These are phyloP conservation scores for Diplolepis rosae DNA, from an alignment of 2,888 invertebrate genomes.

Conservation along the genomic window DNA sequence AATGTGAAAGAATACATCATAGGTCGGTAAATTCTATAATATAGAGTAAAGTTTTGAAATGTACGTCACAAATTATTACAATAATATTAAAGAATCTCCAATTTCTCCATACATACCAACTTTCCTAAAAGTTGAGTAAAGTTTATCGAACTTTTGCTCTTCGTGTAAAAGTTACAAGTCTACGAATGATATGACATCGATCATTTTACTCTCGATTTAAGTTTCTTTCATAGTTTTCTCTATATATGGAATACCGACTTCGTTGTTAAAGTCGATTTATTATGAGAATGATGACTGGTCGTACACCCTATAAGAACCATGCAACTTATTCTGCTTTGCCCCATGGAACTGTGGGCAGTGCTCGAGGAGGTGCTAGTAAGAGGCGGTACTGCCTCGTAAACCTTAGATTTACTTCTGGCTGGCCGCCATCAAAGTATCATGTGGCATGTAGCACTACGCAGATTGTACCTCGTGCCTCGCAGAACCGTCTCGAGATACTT, in stretches of 20 bases:
- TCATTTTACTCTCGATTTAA: too few species aligned
- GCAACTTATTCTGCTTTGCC: constrained; percentile 52
- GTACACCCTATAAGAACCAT: constrained; percentile 53
- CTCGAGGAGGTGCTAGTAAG: constrained; percentile 74
- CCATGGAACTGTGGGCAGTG: constrained; percentile 66
- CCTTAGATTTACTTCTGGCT: constrained; percentile 74
- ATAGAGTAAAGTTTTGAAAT: too few species aligned
- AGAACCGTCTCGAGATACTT: constrained; percentile 68
- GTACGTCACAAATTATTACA: too few species aligned
- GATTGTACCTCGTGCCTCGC: constrained; percentile 47
- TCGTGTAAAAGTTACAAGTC: too few species aligned
- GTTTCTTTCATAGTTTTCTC: background rate
- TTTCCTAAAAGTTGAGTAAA: too few species aligned
- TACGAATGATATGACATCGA: too few species aligned
- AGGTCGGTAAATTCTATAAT: too few species aligned
- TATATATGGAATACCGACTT: constrained; percentile 26
- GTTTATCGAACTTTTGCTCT: too few species aligned
- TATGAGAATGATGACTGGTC: constrained; percentile 70
- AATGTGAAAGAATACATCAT: too few species aligned
- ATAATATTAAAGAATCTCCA: too few species aligned
- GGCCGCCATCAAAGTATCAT: constrained; percentile 72
- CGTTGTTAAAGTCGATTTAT: constrained; percentile 67
- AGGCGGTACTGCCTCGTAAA: constrained; percentile 74
- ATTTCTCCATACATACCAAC: too few species aligned
- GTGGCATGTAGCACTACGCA: constrained; percentile 47